Conservation (phyloP, 2,888 invertebrate genomes). For the Macrophya annulata region DNA sequence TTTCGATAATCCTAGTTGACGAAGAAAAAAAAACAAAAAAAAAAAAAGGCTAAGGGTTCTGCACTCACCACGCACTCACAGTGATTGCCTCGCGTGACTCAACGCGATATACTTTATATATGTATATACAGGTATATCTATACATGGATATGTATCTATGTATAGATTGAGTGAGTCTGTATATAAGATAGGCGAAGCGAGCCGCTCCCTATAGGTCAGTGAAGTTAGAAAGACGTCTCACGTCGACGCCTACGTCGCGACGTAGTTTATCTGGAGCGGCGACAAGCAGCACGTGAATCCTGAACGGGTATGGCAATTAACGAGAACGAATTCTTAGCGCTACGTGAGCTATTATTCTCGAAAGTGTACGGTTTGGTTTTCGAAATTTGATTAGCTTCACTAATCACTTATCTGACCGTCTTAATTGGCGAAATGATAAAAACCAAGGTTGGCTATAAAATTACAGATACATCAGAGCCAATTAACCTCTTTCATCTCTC, state of each 20-base stretch:
- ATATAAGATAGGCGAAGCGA: constrained; percentile 11
- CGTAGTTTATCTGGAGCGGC: constrained; percentile 29
- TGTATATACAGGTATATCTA: background rate
- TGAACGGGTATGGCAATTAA: constrained; percentile 39
- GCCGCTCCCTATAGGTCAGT: constrained; percentile 28
- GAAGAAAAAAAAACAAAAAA: background rate
- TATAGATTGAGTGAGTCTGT: constrained; percentile 7
- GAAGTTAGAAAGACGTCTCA: constrained; percentile 38
- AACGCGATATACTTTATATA: constrained; percentile 41
- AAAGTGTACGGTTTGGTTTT: constrained; percentile 26
- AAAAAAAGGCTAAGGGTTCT: background rate
- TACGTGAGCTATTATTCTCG: background rate
- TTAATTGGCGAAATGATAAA: constrained; percentile 23
- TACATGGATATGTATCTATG: background rate
- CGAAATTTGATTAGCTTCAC: constrained; percentile 47
- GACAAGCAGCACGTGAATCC: constrained; percentile 35
- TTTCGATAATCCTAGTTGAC: background rate
- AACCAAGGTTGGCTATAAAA: constrained; percentile 21
- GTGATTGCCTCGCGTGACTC: constrained; percentile 65
- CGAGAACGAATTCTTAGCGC: background rate
- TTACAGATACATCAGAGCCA: constrained; percentile 42
- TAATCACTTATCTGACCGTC: constrained; percentile 26
- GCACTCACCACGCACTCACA: constrained; percentile 58
- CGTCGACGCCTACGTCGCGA: constrained; percentile 43
- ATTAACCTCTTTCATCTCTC: constrained; percentile 12